These are phyloP conservation scores for Gymnothorax reevesii DNA, from an alignment of 2,797 vertebrate genomes.

Conservation along the genomic window DNA sequence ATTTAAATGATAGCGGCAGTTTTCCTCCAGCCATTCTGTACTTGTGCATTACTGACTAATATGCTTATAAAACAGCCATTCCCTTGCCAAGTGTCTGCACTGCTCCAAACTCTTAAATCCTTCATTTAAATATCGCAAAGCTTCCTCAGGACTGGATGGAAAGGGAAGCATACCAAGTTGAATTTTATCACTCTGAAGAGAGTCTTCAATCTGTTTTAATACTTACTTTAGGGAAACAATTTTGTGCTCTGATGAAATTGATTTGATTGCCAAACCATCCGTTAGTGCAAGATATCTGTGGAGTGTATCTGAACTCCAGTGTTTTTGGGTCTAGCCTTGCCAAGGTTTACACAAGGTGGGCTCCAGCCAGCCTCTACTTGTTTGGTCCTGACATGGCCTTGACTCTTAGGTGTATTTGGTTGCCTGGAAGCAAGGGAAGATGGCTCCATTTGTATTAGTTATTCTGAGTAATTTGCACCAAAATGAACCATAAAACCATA, in stretches of 20 bases:
- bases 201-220: background rate
- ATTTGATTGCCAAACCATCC: background rate
- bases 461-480: background rate
- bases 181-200: background rate
- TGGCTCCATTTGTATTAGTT: background rate
- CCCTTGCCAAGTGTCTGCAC: background rate
- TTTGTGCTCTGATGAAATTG: background rate
- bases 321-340: background rate
- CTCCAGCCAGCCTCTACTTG: constrained; percentile 34
- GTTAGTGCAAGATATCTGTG: background rate
- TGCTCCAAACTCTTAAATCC: background rate
- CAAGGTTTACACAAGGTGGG: background rate
- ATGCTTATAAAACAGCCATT: background rate
- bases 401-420: background rate
- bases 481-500: background rate
- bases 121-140: background rate
- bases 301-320: background rate
- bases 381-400: constrained; percentile 39
- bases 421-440: background rate
- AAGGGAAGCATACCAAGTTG: background rate
- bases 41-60: background rate
- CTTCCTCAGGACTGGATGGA: too few relatives aligned
- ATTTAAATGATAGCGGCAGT: background rate
- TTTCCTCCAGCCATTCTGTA: background rate
- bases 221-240: background rate